Evolutionary conservation across 2,888 invertebrate species (phyloP).

Genomic region (Eurytoma californica): DNA sequence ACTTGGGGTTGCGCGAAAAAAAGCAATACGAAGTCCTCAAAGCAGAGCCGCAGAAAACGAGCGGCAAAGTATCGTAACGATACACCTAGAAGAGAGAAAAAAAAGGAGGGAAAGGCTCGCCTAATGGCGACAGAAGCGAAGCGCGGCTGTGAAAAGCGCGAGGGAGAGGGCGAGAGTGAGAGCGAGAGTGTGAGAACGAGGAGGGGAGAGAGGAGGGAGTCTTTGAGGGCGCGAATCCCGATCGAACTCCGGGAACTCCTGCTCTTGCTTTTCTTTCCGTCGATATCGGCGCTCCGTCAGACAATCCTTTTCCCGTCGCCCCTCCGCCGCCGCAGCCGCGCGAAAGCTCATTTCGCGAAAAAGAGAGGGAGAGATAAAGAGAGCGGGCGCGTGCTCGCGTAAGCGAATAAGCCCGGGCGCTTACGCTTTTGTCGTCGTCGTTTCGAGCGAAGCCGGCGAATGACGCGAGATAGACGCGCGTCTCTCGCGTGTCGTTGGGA

Average conservation of each 20-base stretch:
- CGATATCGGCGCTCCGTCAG: not conserved
- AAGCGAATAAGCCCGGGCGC: slow-evolving; percentile 18
- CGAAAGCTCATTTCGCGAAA: slow-evolving; percentile 15
- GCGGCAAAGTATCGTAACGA: too few relatives aligned
- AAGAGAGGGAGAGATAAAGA: not conserved
- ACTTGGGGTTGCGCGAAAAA: too few relatives aligned
- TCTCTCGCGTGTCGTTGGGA: slow-evolving; percentile 9
- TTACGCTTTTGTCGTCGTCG: slow-evolving; percentile 24
- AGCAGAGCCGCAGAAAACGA: too few relatives aligned
- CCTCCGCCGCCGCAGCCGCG: not conserved
- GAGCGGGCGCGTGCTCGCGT: slow-evolving; percentile 14
- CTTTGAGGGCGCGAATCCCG: slow-evolving; percentile 5
- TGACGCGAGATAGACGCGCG: slow-evolving; percentile 11
- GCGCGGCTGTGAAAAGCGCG: too few relatives aligned
- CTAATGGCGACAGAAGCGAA: too few relatives aligned
- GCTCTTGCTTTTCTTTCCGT: not conserved
- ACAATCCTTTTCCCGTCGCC: not conserved
- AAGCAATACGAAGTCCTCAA: too few relatives aligned
- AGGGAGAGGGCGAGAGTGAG: slow-evolving; percentile 48
- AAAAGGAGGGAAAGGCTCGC: too few relatives aligned
- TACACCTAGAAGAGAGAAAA: too few relatives aligned
- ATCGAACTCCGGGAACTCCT: not conserved
- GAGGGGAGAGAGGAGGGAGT: not conserved
- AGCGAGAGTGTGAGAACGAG: slow-evolving; percentile 8
- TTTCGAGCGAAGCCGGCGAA: slow-evolving; percentile 29